Evolutionary conservation across 2,113 vertebrate species (phyloP).

Genomic region (Camelus bactrianus): DNA sequence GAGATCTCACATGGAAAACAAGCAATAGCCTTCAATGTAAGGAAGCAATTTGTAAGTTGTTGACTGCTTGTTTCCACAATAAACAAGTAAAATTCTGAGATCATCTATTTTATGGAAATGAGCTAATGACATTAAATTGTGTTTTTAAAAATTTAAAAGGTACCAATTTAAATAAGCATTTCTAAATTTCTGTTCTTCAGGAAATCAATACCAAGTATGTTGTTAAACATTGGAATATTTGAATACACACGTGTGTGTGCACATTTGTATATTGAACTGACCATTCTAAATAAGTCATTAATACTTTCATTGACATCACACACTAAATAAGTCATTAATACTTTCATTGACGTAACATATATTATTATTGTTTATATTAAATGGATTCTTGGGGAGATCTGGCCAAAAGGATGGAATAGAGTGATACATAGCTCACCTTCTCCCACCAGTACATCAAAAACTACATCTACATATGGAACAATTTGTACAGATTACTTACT

Average conservation of each 20-base stretch:
- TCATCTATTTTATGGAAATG: neutral
- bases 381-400: neutral
- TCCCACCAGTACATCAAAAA: too few relatives aligned
- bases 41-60: neutral
- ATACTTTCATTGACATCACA: neutral
- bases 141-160: neutral
- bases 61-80: neutral
- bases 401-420: too few relatives aligned
- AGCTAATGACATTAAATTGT: neutral
- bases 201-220: neutral
- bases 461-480: too few relatives aligned
- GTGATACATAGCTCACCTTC: too few relatives aligned
- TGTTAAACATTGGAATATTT: neutral
- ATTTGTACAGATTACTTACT: too few relatives aligned
- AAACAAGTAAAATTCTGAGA: neutral
- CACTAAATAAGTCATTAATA: neutral
- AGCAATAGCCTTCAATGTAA: neutral
- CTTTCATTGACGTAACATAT: neutral
- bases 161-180: neutral
- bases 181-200: conserved; percentile 22
- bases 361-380: neutral
- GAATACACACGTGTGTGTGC: neutral
- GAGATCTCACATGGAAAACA: neutral
- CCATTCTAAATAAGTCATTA: neutral
- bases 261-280: neutral